Base-by-base conservation (phyloP, 2,888 invertebrate genomes). In the Dorcus hopei region DNA sequence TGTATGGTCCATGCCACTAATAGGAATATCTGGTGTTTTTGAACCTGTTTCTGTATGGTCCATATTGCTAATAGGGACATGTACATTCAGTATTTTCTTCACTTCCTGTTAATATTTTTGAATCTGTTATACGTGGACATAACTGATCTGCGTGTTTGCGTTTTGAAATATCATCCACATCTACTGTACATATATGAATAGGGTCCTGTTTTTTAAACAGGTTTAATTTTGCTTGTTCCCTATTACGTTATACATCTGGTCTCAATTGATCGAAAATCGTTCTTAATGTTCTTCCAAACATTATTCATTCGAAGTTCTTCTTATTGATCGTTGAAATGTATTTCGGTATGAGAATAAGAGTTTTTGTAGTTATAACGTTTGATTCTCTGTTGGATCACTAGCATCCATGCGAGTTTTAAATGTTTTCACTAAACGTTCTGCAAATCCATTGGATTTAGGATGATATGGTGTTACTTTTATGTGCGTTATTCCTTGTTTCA, bases 361-460 rank as follows among this genome's bases (percentile, higher is more conserved):
- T 51, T 38, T 51, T 14, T 11, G 9, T 51, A 51, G 38, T 3
- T 19, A 5, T 3, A 39, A 33, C 38, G n/a, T n/a, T n/a, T n/a
- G n/a, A 19, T 50, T 16, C 38, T 11, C 11, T 19, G 11, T 50
- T n/a, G 7, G 33, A 38, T 5, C 50, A 50, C 23, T 38, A 38
- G 39, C 52, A 7, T 9, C 14, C 52, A 42, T 52, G 5, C 50
- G 41, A 2, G 49, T 43, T 56, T 56, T 59, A 51, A 59, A 51
- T 7, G 59, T 59, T 23, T 50, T 55, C 14, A 55, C 55, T 23
- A 41, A 23, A 5, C 55, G 11, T 48, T 55, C 58, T 3, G 54
- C 43, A 0, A 43, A 11, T 14, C 14, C 14, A 49, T 59, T 59
- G 11, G 59, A 38, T 33, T 52, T 26, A 2, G 58, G 58, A 14